Percentiles rank a stretch among this genome's conserved stretches.
These are phyloP conservation scores for Catharus ustulatus DNA, from an alignment of 2,797 vertebrate genomes.

Conservation along the genomic window DNA sequence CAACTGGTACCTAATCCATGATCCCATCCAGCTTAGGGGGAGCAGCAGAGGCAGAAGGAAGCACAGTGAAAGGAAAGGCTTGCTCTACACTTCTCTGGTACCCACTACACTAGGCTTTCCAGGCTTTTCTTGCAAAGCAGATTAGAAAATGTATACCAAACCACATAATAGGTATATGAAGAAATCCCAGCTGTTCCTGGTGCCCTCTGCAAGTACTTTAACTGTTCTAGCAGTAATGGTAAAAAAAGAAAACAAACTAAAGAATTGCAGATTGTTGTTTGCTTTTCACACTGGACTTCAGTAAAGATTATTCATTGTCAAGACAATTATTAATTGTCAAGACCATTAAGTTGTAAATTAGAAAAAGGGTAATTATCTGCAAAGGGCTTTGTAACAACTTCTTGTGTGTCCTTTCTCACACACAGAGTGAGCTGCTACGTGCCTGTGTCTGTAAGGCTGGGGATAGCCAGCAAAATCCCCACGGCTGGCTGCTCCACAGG, in stretches of 20 bases:
- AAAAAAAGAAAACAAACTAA: neutral
- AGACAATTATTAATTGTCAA: neutral
- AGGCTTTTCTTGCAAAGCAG: neutral
- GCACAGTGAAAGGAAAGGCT: neutral
- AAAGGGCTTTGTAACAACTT: neutral
- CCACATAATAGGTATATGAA: neutral
- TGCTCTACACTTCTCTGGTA: neutral
- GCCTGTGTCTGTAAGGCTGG: neutral
- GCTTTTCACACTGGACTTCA: constrained; percentile 1
- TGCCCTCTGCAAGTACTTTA: neutral
- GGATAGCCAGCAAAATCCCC: neutral
- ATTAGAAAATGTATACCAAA: neutral
- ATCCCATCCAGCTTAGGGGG: neutral
- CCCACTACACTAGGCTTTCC: neutral
- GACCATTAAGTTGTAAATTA: neutral
- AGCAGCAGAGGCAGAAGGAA: neutral
- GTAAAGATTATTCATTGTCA: neutral
- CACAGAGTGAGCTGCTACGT: neutral
- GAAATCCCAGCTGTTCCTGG: neutral
- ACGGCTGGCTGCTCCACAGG: neutral
- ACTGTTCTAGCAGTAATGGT: neutral
- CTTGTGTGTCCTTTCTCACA: neutral
- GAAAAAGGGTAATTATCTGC: neutral
- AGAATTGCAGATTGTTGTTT: neutral
- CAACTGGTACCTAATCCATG: accelerated